Conservation (phyloP, 2,797 vertebrate genomes). For the Cirrhinus mrigala region DNA sequence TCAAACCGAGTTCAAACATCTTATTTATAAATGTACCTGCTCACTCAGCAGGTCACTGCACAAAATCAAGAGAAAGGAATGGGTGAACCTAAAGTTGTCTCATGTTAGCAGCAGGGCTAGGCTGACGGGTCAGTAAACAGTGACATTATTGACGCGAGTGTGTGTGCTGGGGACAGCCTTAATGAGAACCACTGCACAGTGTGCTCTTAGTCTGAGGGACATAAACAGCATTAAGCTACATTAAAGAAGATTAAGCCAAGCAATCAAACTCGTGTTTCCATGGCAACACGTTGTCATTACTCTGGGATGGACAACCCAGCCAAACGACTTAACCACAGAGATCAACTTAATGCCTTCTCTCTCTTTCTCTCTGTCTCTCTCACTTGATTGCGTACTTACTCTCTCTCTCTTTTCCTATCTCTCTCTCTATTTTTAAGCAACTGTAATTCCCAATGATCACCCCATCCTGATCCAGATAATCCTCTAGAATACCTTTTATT, state of each 20-base stretch:
- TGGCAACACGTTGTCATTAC: conserved; percentile 77
- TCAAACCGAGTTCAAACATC: conserved; percentile 8
- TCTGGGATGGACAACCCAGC: conserved; percentile 56
- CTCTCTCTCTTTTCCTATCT: conserved; percentile 15
- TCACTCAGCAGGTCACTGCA: conserved; percentile 11
- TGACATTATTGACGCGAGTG: conserved; percentile 31
- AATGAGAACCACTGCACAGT: conserved; percentile 54
- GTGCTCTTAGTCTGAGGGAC: conserved; percentile 50
- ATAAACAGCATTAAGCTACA: conserved; percentile 59
- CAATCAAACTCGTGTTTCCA: conserved; percentile 78
- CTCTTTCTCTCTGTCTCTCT: conserved; percentile 34
- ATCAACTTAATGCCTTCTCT: conserved; percentile 37
- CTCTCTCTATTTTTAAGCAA: conserved; percentile 27
- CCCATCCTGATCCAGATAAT: conserved; percentile 48
- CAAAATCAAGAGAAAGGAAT: conserved; percentile 1
- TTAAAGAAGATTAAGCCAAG: conserved; percentile 75
- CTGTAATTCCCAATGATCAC: conserved; percentile 24
- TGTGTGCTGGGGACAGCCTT: conserved; percentile 47
- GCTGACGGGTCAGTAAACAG: conserved; percentile 30
- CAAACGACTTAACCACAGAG: conserved; percentile 52
- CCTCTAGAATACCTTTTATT: conserved; percentile 45
- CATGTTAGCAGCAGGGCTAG: conserved; percentile 12
- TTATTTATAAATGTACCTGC: conserved; percentile 19
- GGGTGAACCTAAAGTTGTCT: conserved; percentile 21
- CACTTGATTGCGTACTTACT: neutral